Evolutionary conservation across 30 jellyfish, hydroid and myxozoan genomes (phyloP).

Genomic region (Turritopsis rubra): DNA sequence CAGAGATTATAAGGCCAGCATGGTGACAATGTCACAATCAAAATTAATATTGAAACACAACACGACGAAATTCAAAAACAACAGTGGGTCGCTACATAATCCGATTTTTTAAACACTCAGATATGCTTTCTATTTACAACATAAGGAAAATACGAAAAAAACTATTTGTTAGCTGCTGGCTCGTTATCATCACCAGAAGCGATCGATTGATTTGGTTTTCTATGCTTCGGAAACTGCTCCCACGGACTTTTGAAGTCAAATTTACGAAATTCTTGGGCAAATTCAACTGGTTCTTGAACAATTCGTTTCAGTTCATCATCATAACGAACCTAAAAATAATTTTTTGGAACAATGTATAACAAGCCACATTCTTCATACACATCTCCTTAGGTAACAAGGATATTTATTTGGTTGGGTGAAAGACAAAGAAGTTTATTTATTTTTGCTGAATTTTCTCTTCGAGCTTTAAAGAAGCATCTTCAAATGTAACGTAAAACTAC

Average conservation of each 20-base stretch:
- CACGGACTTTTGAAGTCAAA: constrained; percentile 92
- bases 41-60: too few species aligned
- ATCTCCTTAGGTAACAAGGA: too few species aligned
- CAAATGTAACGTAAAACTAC: too few species aligned
- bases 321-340: constrained; percentile 64
- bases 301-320: constrained; percentile 77
- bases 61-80: background rate
- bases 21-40: too few species aligned
- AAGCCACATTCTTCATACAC: too few species aligned
- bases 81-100: background rate
- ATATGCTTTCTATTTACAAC: background rate
- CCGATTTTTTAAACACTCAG: background rate
- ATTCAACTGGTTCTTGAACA: constrained; percentile 86
- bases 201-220: constrained; percentile 34
- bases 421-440: too few species aligned
- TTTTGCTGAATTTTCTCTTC: too few species aligned
- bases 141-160: background rate
- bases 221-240: constrained; percentile 86
- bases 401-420: too few species aligned
- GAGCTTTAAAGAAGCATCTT: too few species aligned
- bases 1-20: too few species aligned
- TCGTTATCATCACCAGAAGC: constrained; percentile 36
- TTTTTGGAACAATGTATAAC: background rate
- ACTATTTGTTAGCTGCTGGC: constrained; percentile 13
- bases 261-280: constrained; percentile 92